A percentile compares a stretch with the other conserved stretches of the same genome.
phyloP scores from a whole-genome alignment of 2,797 vertebrate genomes.

The Champsocephalus gunnari region DNA sequence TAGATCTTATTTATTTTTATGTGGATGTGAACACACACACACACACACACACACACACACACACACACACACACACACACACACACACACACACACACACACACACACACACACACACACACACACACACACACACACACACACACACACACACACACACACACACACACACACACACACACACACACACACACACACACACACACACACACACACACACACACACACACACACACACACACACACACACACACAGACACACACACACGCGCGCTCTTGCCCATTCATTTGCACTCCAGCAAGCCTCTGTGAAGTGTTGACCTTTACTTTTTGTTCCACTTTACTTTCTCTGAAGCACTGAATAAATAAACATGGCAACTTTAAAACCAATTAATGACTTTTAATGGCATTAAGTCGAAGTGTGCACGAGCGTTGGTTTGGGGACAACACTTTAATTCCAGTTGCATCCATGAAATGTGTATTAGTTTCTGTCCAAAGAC shows the following conservation, averaged over 20 bases:
- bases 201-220: conserved; percentile 1
- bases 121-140: neutral
- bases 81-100: conserved; percentile 1
- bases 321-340: conserved; percentile 46
- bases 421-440: neutral
- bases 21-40: neutral
- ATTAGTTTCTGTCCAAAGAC: conserved; percentile 53
- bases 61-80: neutral
- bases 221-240: neutral
- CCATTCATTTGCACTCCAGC: conserved; percentile 30
- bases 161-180: neutral
- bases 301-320: conserved; percentile 27
- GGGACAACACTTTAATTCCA: conserved; percentile 30
- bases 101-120: conserved; percentile 5
- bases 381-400: conserved; percentile 37
- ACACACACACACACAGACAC: neutral
- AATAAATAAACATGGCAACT: conserved; percentile 31
- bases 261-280: conserved; percentile 1
- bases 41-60: conserved; percentile 2
- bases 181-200: conserved; percentile 6
- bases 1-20: too few relatives aligned
- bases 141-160: neutral
- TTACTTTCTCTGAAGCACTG: conserved; percentile 39
- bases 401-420: conserved; percentile 55
- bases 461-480: conserved; percentile 60